Evolutionary conservation across 2,797 vertebrate genomes (phyloP), one percentile per base, ranked within the genome.

Genomic region (Accipiter badius): DNA sequence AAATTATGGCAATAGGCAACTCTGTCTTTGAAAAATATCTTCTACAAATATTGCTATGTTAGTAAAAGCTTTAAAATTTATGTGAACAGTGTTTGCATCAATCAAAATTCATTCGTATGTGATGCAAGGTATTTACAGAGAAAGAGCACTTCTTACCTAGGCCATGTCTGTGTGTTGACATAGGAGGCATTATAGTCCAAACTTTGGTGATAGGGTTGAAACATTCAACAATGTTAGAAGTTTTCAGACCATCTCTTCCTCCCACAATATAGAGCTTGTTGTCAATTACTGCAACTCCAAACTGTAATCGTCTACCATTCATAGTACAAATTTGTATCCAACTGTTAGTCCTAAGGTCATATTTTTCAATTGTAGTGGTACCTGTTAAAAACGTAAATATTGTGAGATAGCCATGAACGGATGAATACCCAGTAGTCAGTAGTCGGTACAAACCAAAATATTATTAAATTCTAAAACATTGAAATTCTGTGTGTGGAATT

Each of bases 131-230:
- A 11, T 14, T 37, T 10, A 11, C 44, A 89, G 49, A 42, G 65
- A 49, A 28, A 24, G 15, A 77, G 10, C 54, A 52, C 31, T 18
- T 70, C 96, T 95, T 97, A 99, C 99, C 99, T 92, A 99, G 98
- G 55, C 99, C 99, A 3, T 99, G 99, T 87, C 99, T 98, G 97
- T 99, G 99, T 7, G 99, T 99, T 71, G 99, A 99, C 99, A 99
- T 99, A 2, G 99, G 99, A 49, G 99, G 99, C 99, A 99, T 99
- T 74, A 99, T 98, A n/a, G 98, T 99, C 99, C 99, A 99, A 10
- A 98, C 98, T 98, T 99, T 99, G 87, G 95, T 98, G 90, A 98
- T 9, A 1, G 99, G 99, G 92, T 99, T 99, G 97, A 99, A 99
- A 94, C 99, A 99, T 96, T 99, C 99, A 46, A 99, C 99, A 44